Evolutionary conservation across 2,888 invertebrate species (phyloP), one percentile per base, ranked within the genome.

Genomic region (Lydus trimaculatus): DNA sequence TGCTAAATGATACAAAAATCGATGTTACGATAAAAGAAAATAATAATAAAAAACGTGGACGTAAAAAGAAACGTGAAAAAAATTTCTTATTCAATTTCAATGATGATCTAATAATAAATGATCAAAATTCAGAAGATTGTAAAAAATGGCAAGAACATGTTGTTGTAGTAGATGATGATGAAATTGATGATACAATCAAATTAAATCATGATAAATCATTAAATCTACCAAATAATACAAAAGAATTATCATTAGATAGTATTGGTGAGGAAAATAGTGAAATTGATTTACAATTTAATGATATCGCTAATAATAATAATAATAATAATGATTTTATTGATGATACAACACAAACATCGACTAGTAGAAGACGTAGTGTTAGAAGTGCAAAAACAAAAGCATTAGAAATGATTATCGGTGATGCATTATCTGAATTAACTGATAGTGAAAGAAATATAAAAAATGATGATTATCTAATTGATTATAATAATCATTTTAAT

Each of bases 301-400:
- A 28, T 28, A 56, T 56, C 0, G 28, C 28, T 28, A 56, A 56
- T 28, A 28, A 56, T 1, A 56, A 56, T 28, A 56, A 56, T 28
- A 28, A 56, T 1, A 56, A 56, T 56, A 28, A 56, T 56, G 56
- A 56, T 56, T 56, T 56, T n/a, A 8, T 28, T 56, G 56, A 28
- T 56, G 56, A 56, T 28, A 56, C 23, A 15, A 28, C 56, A 56
- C 56, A 56, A 28, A 56, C 56, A 56, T 20, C 52, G 25, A 52
- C 52, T 15, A 56, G 28, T 28, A 25, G 56, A 15, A 5, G 13
- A n/a, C 56, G 56, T 15, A 56, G 56, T 56, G 56, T 56, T 2
- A 75, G 79, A 65, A 76, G 64, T 36, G 77, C 78, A 0, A 80
- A 80, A 75, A 69, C 73, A 5, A 80, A 79, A 74, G 79, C 79